Percentiles rank a stretch among this genome's conserved stretches.
Evolutionary conservation across 2,888 invertebrate genomes (phyloP).

Genomic region (Dryobota labecula): DNA sequence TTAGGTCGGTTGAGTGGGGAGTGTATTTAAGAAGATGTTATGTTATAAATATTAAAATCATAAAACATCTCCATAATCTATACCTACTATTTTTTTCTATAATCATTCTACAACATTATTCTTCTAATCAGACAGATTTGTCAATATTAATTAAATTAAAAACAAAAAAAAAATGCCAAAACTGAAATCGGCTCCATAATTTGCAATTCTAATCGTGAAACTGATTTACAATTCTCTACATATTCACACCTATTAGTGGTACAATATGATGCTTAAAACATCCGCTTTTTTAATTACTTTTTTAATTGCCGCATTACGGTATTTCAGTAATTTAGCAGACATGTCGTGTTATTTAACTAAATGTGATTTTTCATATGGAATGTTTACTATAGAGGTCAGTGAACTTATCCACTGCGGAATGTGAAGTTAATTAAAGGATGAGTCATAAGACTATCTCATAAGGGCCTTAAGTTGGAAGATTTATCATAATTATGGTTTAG

Average conservation of each 20-base stretch:
- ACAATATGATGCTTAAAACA: slow-evolving; percentile 41
- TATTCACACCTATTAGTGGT: slow-evolving; percentile 18
- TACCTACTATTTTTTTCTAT: not conserved
- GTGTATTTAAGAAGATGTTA: too few species aligned
- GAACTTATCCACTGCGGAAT: slow-evolving; percentile 1
- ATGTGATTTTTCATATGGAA: slow-evolving; percentile 15
- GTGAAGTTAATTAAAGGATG: slow-evolving; percentile 12
- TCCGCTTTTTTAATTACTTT: slow-evolving; percentile 35
- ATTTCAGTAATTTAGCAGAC: slow-evolving; percentile 47
- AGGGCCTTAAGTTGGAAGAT: not conserved
- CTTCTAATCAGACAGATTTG: not conserved
- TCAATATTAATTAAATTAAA: not conserved
- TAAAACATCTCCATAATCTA: not conserved
- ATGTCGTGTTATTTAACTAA: slow-evolving; percentile 36
- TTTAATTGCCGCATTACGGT: slow-evolving; percentile 47
- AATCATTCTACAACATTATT: not conserved
- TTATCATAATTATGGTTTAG: not conserved
- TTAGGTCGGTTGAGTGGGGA: too few species aligned
- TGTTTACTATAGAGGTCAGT: slow-evolving; percentile 33
- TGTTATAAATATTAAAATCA: too few species aligned
- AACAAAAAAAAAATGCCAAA: not conserved
- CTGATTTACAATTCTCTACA: slow-evolving; percentile 11
- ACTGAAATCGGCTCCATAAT: not conserved
- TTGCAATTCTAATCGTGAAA: slow-evolving; percentile 11
- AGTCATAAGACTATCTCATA: not conserved